Conservation (phyloP, 35 echinoderm and acorn worm species). For the Holothuria glaberrima region DNA sequence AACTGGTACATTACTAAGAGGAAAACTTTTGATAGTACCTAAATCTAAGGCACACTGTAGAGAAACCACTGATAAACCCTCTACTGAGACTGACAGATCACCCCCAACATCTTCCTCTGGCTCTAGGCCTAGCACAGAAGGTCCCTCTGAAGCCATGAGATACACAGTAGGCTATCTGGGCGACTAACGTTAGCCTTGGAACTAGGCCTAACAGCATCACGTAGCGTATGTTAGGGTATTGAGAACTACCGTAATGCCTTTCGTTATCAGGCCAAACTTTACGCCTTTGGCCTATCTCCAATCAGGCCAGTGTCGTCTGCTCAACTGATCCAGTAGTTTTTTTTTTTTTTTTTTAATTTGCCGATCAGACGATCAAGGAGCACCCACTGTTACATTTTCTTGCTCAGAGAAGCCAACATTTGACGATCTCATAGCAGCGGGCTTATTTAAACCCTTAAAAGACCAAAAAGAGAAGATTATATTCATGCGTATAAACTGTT, state of each 20-base stretch:
- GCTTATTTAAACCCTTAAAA: neutral
- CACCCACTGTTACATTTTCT: neutral
- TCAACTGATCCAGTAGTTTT: slow-evolving; percentile 26
- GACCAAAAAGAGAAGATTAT: neutral
- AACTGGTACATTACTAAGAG: neutral
- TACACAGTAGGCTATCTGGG: too few relatives aligned
- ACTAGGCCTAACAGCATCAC: too few relatives aligned
- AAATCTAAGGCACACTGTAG: neutral
- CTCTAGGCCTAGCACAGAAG: neutral
- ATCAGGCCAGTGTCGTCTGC: slow-evolving; percentile 11
- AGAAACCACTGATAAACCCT: neutral
- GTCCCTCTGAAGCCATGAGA: too few relatives aligned
- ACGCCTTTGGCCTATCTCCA: neutral
- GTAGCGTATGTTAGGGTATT: neutral
- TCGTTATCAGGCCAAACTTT: neutral
- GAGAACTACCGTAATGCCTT: neutral
- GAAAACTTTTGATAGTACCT: neutral
- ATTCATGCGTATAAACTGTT: neutral
- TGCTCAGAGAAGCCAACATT: slow-evolving; percentile 13
- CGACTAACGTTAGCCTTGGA: too few relatives aligned
- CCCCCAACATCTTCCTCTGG: slow-evolving; percentile 8
- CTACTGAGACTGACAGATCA: neutral
- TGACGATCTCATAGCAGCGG: slow-evolving; percentile 2
- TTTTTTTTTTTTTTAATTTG: neutral
- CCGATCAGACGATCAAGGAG: neutral